Conservation (phyloP, 2,888 invertebrate species). For the Chloroclystis v-ata region DNA sequence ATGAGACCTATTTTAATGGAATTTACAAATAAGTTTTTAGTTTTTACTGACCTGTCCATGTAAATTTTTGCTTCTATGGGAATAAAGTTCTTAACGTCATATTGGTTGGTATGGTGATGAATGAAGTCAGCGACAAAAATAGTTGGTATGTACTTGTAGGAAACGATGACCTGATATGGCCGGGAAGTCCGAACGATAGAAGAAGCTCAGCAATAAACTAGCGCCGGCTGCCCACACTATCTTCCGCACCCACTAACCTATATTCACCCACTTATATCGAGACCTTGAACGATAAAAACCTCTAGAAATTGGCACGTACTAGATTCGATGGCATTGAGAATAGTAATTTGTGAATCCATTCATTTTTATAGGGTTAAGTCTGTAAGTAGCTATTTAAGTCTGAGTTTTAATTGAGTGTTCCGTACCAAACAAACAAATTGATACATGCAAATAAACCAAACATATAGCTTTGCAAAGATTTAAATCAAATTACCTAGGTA, state of each 20-base stretch:
- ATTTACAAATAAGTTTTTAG: no score
- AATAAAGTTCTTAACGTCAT: no score
- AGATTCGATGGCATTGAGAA: conserved; percentile 50
- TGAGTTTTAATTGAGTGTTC: no score
- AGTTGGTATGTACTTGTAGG: conserved; percentile 4
- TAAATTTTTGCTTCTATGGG: no score
- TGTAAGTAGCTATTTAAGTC: background rate
- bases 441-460: no score
- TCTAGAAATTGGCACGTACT: conserved; percentile 49
- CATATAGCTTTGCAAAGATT: no score
- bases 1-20: no score
- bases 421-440: no score
- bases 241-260: conserved; percentile 44
- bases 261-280: conserved; percentile 41
- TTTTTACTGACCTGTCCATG: no score
- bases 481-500: no score
- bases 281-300: conserved; percentile 44
- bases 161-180: conserved; percentile 24
- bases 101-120: background rate
- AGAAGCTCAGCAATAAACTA: conserved; percentile 28
- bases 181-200: conserved; percentile 11
- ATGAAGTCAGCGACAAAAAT: background rate
- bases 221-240: conserved; percentile 29
- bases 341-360: conserved; percentile 53
- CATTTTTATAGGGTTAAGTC: conserved; percentile 48